A percentile compares a stretch with the other conserved stretches of the same genome.
Conservation (phyloP, 2,888 invertebrate genomes). For the Anorthoa munda region DNA sequence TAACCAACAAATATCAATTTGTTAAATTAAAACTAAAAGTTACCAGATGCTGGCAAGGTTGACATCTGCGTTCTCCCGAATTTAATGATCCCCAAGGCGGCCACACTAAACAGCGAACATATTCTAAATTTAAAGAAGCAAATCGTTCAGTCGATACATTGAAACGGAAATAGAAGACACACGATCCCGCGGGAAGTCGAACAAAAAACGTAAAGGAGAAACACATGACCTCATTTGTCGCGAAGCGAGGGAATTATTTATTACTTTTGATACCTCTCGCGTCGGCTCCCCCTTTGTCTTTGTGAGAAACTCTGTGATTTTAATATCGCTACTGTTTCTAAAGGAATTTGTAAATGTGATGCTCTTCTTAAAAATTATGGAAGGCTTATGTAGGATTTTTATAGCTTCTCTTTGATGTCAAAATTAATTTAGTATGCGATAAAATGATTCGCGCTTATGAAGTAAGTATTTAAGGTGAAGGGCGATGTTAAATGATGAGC, state of each 20-base stretch:
- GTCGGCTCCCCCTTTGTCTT: conserved; percentile 84
- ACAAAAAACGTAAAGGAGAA: conserved; percentile 89
- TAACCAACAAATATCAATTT: conserved; percentile 70
- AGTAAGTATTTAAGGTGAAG: conserved; percentile 45
- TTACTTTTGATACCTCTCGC: conserved; percentile 87
- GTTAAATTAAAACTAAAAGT: conserved; percentile 74
- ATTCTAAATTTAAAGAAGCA: conserved; percentile 89
- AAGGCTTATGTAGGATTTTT: conserved; percentile 59
- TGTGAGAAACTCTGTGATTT: conserved; percentile 80
- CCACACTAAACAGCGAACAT: conserved; percentile 89
- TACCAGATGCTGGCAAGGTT: conserved; percentile 82
- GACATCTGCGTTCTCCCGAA: conserved; percentile 85
- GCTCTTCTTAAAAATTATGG: conserved; percentile 57
- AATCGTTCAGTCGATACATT: conserved; percentile 88
- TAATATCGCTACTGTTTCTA: conserved; percentile 77
- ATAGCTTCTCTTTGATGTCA: conserved; percentile 54
- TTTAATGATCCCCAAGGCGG: conserved; percentile 89
- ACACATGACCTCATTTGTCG: conserved; percentile 91
- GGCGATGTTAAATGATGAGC: conserved; percentile 17
- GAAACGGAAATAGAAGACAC: conserved; percentile 91
- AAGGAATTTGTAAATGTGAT: conserved; percentile 70
- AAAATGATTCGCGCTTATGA: conserved; percentile 37
- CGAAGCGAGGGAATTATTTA: conserved; percentile 88
- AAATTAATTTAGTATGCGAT: conserved; percentile 45
- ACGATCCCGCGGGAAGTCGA: conserved; percentile 89